These are phyloP conservation scores for Atrina japonica DNA, from an alignment of 2,888 invertebrate species.

Conservation along the genomic window DNA sequence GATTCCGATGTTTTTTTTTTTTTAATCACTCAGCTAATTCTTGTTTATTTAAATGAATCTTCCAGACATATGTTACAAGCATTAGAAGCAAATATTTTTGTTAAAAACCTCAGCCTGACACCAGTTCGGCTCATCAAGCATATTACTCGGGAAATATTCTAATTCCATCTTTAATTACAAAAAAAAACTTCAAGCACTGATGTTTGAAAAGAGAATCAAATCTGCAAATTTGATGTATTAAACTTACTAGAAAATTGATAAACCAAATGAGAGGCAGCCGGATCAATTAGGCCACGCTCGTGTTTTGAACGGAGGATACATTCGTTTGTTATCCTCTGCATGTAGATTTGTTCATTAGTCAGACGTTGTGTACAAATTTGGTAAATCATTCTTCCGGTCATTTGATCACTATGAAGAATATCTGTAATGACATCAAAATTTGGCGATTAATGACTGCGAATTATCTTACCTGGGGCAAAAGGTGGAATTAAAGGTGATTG, in stretches of 20 bases:
- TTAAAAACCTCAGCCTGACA: too few relatives aligned
- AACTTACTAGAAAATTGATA: slow-evolving; percentile 78
- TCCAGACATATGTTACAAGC: too few relatives aligned
- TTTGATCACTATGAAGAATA: slow-evolving; percentile 72
- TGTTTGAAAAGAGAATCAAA: slow-evolving; percentile 14
- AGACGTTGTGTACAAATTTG: slow-evolving; percentile 76
- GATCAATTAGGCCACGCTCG: slow-evolving; percentile 68
- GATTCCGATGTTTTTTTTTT: neutral
- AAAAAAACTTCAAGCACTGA: slow-evolving; percentile 29
- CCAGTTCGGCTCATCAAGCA: too few relatives aligned
- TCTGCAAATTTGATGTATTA: too few relatives aligned
- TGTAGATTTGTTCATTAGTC: slow-evolving; percentile 73
- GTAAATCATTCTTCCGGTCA: slow-evolving; percentile 76
- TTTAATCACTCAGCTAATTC: too few relatives aligned
- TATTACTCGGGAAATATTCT: too few relatives aligned
- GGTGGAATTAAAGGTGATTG: slow-evolving; percentile 59
- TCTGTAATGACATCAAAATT: slow-evolving; percentile 62
- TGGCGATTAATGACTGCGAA: neutral
- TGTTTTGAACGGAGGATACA: slow-evolving; percentile 71
- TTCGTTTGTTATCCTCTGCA: slow-evolving; percentile 74
- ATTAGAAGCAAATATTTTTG: too few relatives aligned
- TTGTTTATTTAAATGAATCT: too few relatives aligned
- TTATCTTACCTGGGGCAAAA: slow-evolving; percentile 66
- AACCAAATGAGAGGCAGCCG: slow-evolving; percentile 70
- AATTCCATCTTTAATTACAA: too few relatives aligned